Evolutionary conservation across 2,113 vertebrate genomes (phyloP).

Genomic region (Stegastes partitus): DNA sequence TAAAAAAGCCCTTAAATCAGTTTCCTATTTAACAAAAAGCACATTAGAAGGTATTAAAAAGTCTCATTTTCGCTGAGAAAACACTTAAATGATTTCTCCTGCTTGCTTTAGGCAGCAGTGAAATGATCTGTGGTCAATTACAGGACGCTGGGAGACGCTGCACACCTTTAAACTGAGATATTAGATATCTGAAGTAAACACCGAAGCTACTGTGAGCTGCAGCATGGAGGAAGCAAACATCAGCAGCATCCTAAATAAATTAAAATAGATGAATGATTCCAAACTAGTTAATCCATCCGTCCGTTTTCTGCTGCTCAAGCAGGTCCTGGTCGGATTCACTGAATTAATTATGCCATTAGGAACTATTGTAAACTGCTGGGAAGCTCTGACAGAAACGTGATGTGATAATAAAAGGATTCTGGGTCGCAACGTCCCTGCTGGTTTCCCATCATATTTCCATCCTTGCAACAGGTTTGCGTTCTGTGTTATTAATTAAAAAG

Average conservation of each 20-base stretch:
- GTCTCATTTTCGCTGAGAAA: too few relatives aligned
- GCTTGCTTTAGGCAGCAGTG: neutral
- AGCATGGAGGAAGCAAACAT: neutral
- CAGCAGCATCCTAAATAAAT: neutral
- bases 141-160: neutral
- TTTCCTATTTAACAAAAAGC: too few relatives aligned
- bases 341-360: neutral
- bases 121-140: neutral
- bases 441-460: neutral
- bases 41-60: too few relatives aligned
- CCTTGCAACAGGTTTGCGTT: neutral
- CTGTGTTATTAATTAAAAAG: neutral
- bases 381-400: neutral
- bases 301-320: neutral
- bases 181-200: too few relatives aligned
- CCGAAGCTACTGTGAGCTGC: too few relatives aligned
- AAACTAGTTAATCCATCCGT: neutral
- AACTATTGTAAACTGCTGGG: neutral
- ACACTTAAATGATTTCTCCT: neutral
- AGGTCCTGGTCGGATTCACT: neutral
- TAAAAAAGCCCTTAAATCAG: too few relatives aligned
- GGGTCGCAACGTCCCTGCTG: neutral
- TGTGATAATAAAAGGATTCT: neutral
- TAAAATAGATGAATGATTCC: neutral
- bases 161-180: neutral